Percentiles rank a stretch among this genome's conserved stretches.
Conservation (phyloP, 2,888 invertebrate genomes). For the Noctua pronuba region DNA sequence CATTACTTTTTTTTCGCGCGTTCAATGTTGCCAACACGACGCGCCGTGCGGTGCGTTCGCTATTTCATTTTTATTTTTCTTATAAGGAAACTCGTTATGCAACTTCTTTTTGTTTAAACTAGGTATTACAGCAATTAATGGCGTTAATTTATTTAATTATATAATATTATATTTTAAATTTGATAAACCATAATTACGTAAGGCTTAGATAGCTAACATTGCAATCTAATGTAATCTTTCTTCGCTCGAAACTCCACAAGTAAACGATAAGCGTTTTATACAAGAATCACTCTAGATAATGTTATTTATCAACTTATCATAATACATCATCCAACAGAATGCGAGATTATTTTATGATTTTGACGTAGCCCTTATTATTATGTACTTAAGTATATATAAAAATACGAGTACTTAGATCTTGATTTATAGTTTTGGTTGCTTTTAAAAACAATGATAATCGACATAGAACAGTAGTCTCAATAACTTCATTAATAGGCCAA, state of each 20-base stretch:
- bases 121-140: constrained; percentile 64
- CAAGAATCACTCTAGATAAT: constrained; percentile 63
- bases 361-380: constrained; percentile 1
- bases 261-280: constrained; percentile 58
- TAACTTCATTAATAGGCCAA: constrained; percentile 8
- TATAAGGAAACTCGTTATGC: constrained; percentile 83
- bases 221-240: constrained; percentile 65
- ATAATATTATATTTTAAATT: constrained; percentile 48
- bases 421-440: not conserved
- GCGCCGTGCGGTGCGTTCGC: constrained; percentile 83
- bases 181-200: constrained; percentile 55
- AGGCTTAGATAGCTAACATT: constrained; percentile 49
- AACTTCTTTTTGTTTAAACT: constrained; percentile 76
- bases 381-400: not conserved
- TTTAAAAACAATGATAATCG: not conserved
- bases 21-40: constrained; percentile 88
- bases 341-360: constrained; percentile 40
- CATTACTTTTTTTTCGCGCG: constrained; percentile 88
- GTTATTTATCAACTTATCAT: constrained; percentile 57
- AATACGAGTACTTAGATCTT: not conserved
- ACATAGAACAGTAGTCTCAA: not conserved
- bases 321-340: constrained; percentile 54
- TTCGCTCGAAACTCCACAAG: constrained; percentile 47
- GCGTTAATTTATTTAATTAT: constrained; percentile 65
- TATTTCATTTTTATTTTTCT: constrained; percentile 82